phyloP scores from a whole-genome alignment of 1,140 invertebrate species.

The Drosophila miranda region DNA sequence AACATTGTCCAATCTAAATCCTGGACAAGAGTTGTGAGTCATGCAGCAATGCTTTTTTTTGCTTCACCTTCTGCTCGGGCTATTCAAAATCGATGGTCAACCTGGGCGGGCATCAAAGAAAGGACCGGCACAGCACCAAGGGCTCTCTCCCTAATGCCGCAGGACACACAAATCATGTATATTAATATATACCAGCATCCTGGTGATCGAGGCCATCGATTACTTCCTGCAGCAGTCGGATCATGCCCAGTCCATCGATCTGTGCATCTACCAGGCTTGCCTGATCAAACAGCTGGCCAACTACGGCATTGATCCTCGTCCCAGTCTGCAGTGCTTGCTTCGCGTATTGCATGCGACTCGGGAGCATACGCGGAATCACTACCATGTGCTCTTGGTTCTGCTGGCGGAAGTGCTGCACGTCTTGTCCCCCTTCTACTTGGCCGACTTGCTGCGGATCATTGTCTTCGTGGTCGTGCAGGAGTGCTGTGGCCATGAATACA shows the following conservation, averaged over 20 bases:
- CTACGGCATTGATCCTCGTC: no score
- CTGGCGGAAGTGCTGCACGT: constrained; percentile 82
- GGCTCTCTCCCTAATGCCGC: constrained; percentile 14
- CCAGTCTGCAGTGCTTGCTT: no score
- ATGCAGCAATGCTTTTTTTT: constrained; percentile 31
- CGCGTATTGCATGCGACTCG: no score
- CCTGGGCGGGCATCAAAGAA: constrained; percentile 5
- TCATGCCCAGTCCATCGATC: no score
- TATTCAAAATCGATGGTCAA: constrained; percentile 69
- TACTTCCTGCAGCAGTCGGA: no score
- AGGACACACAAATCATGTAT: constrained; percentile 15
- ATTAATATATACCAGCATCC: constrained; percentile 34
- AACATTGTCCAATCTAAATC: constrained; percentile 14
- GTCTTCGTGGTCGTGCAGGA: constrained; percentile 73
- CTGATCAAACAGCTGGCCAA: no score
- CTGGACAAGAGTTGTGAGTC: constrained; percentile 53
- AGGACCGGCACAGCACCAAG: constrained; percentile 13
- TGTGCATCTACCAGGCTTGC: no score
- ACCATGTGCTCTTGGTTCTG: constrained; percentile 82
- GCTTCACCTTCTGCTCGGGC: background rate
- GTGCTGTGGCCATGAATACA: constrained; percentile 80
- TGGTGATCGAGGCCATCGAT: no score
- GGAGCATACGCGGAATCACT: no score
- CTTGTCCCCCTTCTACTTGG: constrained; percentile 83
- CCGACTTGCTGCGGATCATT: constrained; percentile 79